phyloP scores from a whole-genome alignment of 2,113 vertebrate genomes.

The Glaucomys volans region DNA sequence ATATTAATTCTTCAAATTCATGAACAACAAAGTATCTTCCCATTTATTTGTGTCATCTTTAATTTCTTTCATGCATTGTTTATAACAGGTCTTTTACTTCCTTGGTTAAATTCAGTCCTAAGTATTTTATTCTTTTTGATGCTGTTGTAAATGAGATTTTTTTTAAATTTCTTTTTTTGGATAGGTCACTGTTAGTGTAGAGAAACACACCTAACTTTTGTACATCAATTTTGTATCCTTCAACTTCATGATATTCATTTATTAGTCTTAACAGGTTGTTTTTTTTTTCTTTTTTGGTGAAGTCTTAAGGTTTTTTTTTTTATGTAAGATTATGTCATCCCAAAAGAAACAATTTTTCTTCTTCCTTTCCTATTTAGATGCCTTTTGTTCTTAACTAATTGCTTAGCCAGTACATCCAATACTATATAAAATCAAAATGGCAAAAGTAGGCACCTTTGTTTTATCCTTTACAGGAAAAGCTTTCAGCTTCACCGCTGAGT shows the following conservation, averaged over 20 bases:
- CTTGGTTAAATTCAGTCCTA: background rate
- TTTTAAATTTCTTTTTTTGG: background rate
- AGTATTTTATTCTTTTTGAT: background rate
- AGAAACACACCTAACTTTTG: background rate
- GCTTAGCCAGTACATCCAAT: background rate
- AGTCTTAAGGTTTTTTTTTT: too few species aligned
- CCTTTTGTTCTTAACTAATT: background rate
- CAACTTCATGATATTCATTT: background rate
- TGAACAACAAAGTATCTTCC: background rate
- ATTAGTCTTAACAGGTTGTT: background rate
- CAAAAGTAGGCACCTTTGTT: background rate
- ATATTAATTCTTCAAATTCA: background rate
- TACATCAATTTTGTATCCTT: background rate
- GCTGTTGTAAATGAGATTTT: background rate
- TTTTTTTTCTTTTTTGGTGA: background rate
- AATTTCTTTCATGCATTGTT: background rate
- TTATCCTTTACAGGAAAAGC: background rate
- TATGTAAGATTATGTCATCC: background rate
- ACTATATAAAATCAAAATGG: background rate
- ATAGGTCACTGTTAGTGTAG: background rate
- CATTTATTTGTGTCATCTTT: background rate
- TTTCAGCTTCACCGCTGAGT: background rate
- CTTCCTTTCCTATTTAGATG: background rate
- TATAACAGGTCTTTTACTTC: background rate
- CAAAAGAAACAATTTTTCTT: background rate